Conservation (phyloP, 2,797 vertebrate species). For the Chaenodraco wilsoni region DNA sequence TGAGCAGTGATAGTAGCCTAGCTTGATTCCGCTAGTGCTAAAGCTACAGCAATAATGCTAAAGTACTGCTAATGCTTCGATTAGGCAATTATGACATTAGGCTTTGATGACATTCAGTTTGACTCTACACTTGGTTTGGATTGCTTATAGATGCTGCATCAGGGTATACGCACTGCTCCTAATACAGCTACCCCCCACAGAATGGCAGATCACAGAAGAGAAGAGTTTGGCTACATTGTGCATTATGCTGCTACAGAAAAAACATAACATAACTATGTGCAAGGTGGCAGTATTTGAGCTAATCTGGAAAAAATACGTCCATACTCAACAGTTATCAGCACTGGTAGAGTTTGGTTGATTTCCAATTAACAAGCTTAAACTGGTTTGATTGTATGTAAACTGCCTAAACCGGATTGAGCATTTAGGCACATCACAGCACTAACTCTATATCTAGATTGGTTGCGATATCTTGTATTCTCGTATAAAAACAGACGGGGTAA, state of each 20-base stretch:
- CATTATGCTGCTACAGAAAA: neutral
- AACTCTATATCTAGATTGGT: too few species aligned
- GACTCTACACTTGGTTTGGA: neutral
- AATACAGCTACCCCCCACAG: conserved; percentile 39
- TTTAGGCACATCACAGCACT: too few species aligned
- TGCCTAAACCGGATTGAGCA: too few species aligned
- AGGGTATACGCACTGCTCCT: conserved; percentile 29
- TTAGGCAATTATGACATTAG: neutral
- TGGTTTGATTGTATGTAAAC: too few species aligned
- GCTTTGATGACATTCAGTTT: too few species aligned
- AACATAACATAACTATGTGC: neutral
- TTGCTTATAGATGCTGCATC: conserved; percentile 36
- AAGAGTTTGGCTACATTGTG: conserved; percentile 5
- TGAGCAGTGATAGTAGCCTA: conserved; percentile 21
- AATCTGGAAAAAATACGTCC: too few species aligned
- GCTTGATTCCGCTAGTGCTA: conserved; percentile 26
- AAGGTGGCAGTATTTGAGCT: neutral
- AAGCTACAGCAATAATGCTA: conserved; percentile 21
- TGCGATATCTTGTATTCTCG: too few species aligned
- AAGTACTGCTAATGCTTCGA: conserved; percentile 32
- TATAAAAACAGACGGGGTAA: too few species aligned
- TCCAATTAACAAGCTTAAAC: too few species aligned
- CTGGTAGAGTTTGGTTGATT: neutral
- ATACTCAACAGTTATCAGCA: neutral
- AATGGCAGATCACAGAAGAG: conserved; percentile 43